Conservation (phyloP, 2,797 vertebrate species). For the Gymnocypris eckloni region DNA sequence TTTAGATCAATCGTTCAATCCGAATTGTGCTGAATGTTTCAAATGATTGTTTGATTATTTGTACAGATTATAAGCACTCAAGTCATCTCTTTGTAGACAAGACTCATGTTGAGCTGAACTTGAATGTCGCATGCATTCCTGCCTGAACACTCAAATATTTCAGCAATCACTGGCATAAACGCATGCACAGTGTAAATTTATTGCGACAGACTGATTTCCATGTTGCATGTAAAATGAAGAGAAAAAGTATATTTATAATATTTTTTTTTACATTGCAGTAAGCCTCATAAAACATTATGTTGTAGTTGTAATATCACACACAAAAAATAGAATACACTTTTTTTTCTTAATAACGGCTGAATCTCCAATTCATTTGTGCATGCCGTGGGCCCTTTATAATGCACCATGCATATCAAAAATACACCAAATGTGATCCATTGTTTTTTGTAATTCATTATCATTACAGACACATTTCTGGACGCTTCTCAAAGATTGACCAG, state of each 20-base stretch:
- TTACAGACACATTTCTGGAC: not conserved
- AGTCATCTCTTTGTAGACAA: not conserved
- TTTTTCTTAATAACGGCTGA: not conserved
- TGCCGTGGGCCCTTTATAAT: not conserved
- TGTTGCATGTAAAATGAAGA: not conserved
- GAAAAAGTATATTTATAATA: not conserved
- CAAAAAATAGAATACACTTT: not conserved
- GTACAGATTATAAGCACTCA: not conserved
- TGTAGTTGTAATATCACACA: not conserved
- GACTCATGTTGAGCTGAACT: not conserved
- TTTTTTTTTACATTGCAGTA: not conserved
- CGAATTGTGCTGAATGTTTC: not conserved
- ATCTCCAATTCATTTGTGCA: not conserved
- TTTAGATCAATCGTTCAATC: slow-evolving; percentile 31
- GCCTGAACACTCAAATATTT: not conserved
- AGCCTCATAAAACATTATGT: too few relatives aligned
- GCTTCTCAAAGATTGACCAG: not conserved
- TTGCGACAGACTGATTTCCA: not conserved
- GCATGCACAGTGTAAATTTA: not conserved
- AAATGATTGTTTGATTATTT: not conserved
- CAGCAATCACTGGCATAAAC: not conserved
- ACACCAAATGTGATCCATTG: not conserved
- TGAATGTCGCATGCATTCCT: not conserved
- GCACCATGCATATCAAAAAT: not conserved
- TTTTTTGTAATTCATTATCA: not conserved